Evolutionary conservation across 2,888 invertebrate genomes (phyloP).

Genomic region (Unio pictorum): DNA sequence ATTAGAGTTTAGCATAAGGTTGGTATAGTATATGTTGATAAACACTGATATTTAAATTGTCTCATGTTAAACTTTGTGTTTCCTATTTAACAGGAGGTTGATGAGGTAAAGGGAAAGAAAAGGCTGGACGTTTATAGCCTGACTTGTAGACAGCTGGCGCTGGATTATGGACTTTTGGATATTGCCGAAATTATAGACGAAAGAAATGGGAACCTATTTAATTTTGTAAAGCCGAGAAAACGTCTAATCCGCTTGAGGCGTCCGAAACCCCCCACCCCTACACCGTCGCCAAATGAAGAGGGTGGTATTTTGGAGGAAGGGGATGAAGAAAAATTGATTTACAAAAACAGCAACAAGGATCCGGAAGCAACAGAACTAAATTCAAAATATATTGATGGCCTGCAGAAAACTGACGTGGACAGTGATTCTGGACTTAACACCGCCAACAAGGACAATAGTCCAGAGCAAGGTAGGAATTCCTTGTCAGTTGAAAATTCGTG

Average conservation of each 20-base stretch:
- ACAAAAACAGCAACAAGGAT: conserved; percentile 10
- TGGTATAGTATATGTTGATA: too few species aligned
- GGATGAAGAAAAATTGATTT: conserved; percentile 14
- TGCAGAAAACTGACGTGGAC: conserved; percentile 8
- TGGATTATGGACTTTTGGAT: conserved; percentile 53
- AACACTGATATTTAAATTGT: too few species aligned
- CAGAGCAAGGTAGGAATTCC: conserved; percentile 7
- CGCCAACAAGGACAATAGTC: conserved; percentile 13
- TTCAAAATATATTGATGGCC: not conserved
- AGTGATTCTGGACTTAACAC: conserved; percentile 24
- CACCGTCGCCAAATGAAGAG: conserved; percentile 15
- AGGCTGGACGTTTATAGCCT: conserved; percentile 42
- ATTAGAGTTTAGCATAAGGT: too few species aligned
- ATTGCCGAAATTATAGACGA: conserved; percentile 67
- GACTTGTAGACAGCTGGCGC: conserved; percentile 67
- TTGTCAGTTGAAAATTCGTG: not conserved
- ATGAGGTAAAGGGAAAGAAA: conserved; percentile 29
- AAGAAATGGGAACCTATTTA: conserved; percentile 57
- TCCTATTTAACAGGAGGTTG: conserved; percentile 10
- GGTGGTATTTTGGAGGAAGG: conserved; percentile 20
- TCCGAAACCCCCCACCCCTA: conserved; percentile 39
- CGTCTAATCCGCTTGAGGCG: conserved; percentile 44
- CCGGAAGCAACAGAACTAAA: conserved; percentile 6
- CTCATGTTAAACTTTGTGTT: not conserved
- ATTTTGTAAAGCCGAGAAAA: conserved; percentile 43